Conservation (phyloP, 2,888 invertebrate genomes). For the Hipparchia sbordonii region DNA sequence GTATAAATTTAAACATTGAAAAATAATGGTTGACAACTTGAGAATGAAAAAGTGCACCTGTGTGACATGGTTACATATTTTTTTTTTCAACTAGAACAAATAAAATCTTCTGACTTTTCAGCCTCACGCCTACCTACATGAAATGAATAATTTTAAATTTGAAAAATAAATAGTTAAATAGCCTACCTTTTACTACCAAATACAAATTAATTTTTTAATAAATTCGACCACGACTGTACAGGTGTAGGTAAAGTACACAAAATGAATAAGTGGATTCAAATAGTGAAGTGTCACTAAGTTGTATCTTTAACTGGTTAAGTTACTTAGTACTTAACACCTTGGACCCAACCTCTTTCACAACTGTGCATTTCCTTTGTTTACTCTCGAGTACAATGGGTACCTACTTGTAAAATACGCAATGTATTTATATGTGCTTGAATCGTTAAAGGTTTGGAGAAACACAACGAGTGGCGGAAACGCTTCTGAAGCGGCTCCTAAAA, state of each 20-base stretch:
- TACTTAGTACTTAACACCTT: slow-evolving; percentile 58
- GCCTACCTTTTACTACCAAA: too few relatives aligned
- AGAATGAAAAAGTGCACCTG: too few relatives aligned
- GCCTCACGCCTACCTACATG: too few relatives aligned
- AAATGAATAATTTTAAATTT: too few relatives aligned
- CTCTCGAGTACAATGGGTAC: slow-evolving; percentile 21
- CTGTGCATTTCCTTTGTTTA: slow-evolving; percentile 52
- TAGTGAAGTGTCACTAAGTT: slow-evolving; percentile 42
- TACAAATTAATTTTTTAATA: too few relatives aligned
- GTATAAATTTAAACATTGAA: too few relatives aligned
- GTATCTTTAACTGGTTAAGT: slow-evolving; percentile 47
- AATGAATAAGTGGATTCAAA: slow-evolving; percentile 33
- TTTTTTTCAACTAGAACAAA: too few relatives aligned
- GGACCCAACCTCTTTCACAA: slow-evolving; percentile 52
- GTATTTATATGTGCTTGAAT: slow-evolving; percentile 24
- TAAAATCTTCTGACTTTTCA: too few relatives aligned
- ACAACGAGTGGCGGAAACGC: background rate
- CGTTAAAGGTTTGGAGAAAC: slow-evolving; percentile 5
- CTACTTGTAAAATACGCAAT: slow-evolving; percentile 4
- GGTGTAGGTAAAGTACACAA: slow-evolving; percentile 7
- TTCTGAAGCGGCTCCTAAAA: background rate
- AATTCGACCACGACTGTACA: slow-evolving; percentile 6
- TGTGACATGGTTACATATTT: too few relatives aligned
- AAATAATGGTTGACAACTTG: too few relatives aligned
- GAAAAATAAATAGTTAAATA: too few relatives aligned